Conservation (phyloP, 2,113 vertebrate species). For the Tragelaphus scriptus region DNA sequence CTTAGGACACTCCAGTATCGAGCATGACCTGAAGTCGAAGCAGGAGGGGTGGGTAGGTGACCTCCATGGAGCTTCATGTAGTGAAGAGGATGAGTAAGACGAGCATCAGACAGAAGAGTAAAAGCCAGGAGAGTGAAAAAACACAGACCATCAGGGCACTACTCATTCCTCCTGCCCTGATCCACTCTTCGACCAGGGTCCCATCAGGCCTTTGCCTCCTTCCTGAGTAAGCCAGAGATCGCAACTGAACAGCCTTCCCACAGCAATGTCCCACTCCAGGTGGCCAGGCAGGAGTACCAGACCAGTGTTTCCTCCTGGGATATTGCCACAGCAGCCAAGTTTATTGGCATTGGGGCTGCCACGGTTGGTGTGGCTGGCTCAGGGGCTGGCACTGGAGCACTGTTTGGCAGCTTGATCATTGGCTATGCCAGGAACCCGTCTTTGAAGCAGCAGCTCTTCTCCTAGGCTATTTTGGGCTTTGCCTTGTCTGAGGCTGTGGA, state of each 20-base stretch:
- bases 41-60: not conserved
- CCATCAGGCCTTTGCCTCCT: constrained; percentile 77
- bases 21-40: no score
- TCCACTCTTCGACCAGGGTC: constrained; percentile 78
- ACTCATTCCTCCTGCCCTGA: constrained; percentile 87
- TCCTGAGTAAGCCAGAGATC: constrained; percentile 74
- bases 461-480: constrained; percentile 86
- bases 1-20: no score
- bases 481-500: constrained; percentile 86
- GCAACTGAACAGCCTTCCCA: constrained; percentile 62
- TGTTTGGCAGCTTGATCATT: constrained; percentile 87
- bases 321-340: constrained; percentile 84
- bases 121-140: constrained; percentile 41
- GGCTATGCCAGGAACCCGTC: constrained; percentile 87
- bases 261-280: constrained; percentile 48
- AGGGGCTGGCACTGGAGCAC: constrained; percentile 84
- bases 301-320: constrained; percentile 77
- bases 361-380: constrained; percentile 85
- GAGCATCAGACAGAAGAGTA: constrained; percentile 76
- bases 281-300: constrained; percentile 73
- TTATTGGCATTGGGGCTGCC: constrained; percentile 83
- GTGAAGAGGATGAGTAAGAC: constrained; percentile 86
- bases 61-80: constrained; percentile 75
- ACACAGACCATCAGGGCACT: constrained; percentile 91
- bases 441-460: constrained; percentile 87